phyloP scores from a whole-genome alignment of 2,888 invertebrate species.

The Nemotelus nigrinus region DNA sequence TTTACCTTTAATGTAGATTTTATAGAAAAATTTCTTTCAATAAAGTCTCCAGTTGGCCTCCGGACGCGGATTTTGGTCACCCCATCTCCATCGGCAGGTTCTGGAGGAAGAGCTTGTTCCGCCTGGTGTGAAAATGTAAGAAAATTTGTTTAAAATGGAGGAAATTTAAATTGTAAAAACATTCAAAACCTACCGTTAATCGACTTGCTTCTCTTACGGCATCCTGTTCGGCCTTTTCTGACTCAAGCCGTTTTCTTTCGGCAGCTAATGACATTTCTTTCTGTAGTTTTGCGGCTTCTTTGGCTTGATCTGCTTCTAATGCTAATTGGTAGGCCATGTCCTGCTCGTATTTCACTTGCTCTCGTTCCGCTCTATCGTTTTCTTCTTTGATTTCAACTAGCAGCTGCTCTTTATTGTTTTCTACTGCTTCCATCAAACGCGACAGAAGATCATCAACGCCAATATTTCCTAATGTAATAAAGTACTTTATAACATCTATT shows the following conservation, averaged over 20 bases:
- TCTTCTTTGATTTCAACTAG: constrained; percentile 84
- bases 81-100: constrained; percentile 67
- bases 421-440: constrained; percentile 86
- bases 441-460: constrained; percentile 90
- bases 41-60: constrained; percentile 78
- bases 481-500: not conserved
- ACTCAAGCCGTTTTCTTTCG: constrained; percentile 78
- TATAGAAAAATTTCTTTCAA: constrained; percentile 78
- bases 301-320: constrained; percentile 79
- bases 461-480: constrained; percentile 74
- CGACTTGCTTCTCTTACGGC: constrained; percentile 77
- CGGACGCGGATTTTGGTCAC: constrained; percentile 83
- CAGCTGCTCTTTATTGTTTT: constrained; percentile 82
- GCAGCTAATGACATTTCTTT: constrained; percentile 74
- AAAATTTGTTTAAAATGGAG: not conserved
- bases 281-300: constrained; percentile 84
- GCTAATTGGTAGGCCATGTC: constrained; percentile 93
- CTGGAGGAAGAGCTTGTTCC: constrained; percentile 77
- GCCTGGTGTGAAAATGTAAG: constrained; percentile 60
- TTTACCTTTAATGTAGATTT: constrained; percentile 67
- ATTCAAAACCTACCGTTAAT: constrained; percentile 55
- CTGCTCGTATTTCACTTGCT: constrained; percentile 91
- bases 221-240: constrained; percentile 74
- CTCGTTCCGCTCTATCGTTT: constrained; percentile 87
- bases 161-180: not conserved